Conservation (phyloP, 2,113 vertebrate species). For the Ptilonorhynchus violaceus region DNA sequence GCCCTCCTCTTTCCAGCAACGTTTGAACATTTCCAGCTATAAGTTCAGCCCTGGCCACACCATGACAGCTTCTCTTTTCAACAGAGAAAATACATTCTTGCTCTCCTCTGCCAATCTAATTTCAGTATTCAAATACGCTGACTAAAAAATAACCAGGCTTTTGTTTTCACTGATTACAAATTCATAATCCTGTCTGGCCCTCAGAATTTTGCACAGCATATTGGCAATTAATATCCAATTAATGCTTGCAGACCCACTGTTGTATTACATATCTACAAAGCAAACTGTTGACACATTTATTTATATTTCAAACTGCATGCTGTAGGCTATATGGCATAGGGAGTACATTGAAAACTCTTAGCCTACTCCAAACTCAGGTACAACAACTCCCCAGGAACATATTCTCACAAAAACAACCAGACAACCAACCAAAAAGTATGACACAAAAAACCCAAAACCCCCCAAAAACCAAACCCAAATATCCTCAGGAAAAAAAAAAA, state of each 20-base stretch:
- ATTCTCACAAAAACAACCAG: neutral
- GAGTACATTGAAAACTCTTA: neutral
- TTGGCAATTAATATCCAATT: neutral
- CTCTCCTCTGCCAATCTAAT: neutral
- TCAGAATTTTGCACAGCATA: neutral
- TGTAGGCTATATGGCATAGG: neutral
- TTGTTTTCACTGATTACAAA: neutral
- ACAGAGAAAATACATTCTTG: neutral
- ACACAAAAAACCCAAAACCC: neutral
- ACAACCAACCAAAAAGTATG: neutral
- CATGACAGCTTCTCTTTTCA: neutral
- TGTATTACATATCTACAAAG: neutral
- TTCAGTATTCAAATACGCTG: neutral
- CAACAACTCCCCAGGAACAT: neutral
- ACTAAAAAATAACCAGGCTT: neutral
- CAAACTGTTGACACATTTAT: neutral
- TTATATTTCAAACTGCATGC: neutral
- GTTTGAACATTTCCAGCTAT: neutral
- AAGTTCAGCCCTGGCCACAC: neutral
- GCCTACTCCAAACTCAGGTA: neutral
- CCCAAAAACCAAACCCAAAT: neutral
- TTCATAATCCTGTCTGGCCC: neutral
- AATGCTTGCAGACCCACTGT: neutral
- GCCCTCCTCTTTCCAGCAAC: neutral
- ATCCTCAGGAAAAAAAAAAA: neutral